A percentile compares a stretch with the other conserved stretches of the same genome.
These are phyloP conservation scores for Argyrosomus regius DNA, from an alignment of 2,797 vertebrate genomes.

Conservation along the genomic window DNA sequence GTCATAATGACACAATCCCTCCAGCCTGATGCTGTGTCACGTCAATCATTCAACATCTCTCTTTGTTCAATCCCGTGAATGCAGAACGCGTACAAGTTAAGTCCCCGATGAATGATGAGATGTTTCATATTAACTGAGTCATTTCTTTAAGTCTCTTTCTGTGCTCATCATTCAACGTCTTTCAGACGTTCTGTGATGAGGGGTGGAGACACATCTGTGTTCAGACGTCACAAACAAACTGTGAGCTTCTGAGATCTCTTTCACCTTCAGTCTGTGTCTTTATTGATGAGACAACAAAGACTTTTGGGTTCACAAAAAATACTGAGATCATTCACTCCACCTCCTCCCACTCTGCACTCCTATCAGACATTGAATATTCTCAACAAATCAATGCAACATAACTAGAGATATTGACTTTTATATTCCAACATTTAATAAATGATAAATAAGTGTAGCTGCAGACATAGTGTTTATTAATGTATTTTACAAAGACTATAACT, in stretches of 20 bases:
- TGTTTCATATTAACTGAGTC: not conserved
- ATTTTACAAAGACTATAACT: no score
- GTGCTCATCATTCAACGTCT: not conserved
- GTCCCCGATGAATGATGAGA: not conserved
- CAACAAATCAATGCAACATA: not conserved
- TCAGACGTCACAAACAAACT: not conserved
- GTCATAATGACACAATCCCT: conserved; percentile 13
- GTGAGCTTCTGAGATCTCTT: not conserved
- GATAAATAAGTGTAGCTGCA: not conserved
- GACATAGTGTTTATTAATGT: no score
- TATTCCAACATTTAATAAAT: not conserved
- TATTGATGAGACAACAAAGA: not conserved
- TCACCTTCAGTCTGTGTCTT: not conserved
- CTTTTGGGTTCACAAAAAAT: not conserved
- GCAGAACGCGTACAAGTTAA: rapidly evolving
- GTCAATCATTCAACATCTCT: not conserved
- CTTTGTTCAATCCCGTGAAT: not conserved
- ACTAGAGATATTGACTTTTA: not conserved
- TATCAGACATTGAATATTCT: not conserved
- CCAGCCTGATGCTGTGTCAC: not conserved
- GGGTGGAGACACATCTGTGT: not conserved
- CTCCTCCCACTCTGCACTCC: not conserved
- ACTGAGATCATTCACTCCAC: not conserved
- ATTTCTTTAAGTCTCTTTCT: not conserved
- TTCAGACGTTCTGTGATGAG: not conserved